Conservation (phyloP, 2,888 invertebrate species). For the Parascotia fuliginaria region DNA sequence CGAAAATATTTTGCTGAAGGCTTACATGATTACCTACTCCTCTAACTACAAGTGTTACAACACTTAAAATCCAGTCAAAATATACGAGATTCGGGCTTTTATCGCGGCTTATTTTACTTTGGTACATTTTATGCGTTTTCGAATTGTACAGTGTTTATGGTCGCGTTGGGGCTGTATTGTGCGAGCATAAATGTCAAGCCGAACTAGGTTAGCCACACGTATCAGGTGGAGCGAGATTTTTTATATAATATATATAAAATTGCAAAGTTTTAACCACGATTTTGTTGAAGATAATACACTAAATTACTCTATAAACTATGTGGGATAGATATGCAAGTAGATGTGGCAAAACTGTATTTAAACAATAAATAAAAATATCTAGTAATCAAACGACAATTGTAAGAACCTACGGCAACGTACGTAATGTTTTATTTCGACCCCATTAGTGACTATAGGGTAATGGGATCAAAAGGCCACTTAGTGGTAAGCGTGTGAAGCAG, state of each 20-base stretch:
- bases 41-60: neutral
- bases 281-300: neutral
- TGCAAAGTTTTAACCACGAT: neutral
- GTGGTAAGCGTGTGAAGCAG: too few relatives aligned
- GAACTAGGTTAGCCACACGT: conserved; percentile 5
- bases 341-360: too few relatives aligned
- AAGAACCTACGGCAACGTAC: too few relatives aligned
- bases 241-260: neutral
- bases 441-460: too few relatives aligned
- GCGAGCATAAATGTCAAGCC: conserved; percentile 17
- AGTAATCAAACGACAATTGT: too few relatives aligned
- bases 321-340: too few relatives aligned
- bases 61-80: neutral
- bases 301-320: too few relatives aligned
- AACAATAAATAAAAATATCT: too few relatives aligned
- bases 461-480: too few relatives aligned
- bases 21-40: too few relatives aligned
- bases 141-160: conserved; percentile 16
- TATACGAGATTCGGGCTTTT: conserved; percentile 1
- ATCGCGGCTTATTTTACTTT: conserved; percentile 11
- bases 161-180: conserved; percentile 10
- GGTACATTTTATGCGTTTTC: conserved; percentile 4
- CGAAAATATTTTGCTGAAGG: too few relatives aligned
- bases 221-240: conserved; percentile 1
- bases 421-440: too few relatives aligned